These are phyloP conservation scores for Psittacara wagleri DNA, from an alignment of 2,113 vertebrate genomes.

Conservation along the genomic window DNA sequence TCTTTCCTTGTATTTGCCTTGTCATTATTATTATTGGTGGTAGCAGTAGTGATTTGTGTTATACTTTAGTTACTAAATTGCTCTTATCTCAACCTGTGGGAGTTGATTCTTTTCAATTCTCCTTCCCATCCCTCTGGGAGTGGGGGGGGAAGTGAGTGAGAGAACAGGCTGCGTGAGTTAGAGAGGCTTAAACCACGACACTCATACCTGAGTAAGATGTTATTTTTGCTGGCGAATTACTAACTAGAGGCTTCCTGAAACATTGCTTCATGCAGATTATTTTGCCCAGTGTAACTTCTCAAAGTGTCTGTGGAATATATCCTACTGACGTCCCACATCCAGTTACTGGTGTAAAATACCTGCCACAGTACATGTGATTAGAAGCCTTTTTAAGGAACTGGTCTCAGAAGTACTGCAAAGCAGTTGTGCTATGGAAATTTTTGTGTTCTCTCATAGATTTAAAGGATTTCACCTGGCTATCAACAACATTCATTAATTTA, in stretches of 20 bases:
- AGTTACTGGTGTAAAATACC: not conserved
- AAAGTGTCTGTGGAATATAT: not conserved
- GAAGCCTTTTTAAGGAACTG: not conserved
- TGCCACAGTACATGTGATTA: not conserved
- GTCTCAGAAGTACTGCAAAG: not conserved
- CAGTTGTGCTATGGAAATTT: not conserved
- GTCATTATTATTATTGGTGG: too few relatives aligned
- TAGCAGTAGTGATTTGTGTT: too few relatives aligned
- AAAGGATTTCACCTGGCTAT: not conserved
- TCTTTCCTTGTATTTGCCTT: too few relatives aligned
- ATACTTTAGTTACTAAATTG: too few relatives aligned
- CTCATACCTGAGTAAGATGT: not conserved
- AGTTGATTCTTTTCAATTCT: too few relatives aligned
- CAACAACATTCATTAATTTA: not conserved
- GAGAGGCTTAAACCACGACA: too few relatives aligned
- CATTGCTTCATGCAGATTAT: not conserved
- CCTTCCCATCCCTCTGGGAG: too few relatives aligned
- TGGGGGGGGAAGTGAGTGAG: too few relatives aligned
- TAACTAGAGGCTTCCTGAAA: not conserved
- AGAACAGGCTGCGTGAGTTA: too few relatives aligned
- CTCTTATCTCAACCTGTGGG: too few relatives aligned
- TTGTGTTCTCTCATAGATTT: not conserved
- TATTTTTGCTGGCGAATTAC: not conserved
- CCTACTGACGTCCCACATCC: accelerated
- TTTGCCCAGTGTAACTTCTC: not conserved